Evolutionary conservation across 2,797 vertebrate genomes (phyloP).

Genomic region (Epinephelus awoara): DNA sequence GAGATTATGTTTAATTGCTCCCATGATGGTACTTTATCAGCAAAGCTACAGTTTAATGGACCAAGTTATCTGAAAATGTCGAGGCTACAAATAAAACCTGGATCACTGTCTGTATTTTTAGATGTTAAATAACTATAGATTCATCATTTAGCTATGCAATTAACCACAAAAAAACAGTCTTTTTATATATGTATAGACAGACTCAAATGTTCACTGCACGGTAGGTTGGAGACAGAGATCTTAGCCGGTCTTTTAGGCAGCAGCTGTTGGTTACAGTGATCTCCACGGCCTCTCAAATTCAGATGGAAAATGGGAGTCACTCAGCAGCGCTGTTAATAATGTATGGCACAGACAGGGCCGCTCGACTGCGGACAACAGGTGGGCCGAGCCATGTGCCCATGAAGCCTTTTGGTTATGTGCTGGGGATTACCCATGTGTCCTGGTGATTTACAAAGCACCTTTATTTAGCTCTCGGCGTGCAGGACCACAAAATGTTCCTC

Average conservation of each 20-base stretch:
- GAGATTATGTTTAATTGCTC: background rate
- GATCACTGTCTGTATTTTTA: constrained; percentile 13
- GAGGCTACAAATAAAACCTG: constrained; percentile 4
- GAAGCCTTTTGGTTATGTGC: constrained; percentile 72
- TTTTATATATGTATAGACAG: background rate
- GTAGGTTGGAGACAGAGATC: constrained; percentile 58
- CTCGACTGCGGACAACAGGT: constrained; percentile 83
- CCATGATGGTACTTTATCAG: constrained; percentile 1
- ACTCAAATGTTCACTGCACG: constrained; percentile 11
- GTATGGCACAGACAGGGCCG: constrained; percentile 76
- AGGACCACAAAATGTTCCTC: constrained; percentile 52
- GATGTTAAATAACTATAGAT: background rate
- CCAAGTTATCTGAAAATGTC: background rate
- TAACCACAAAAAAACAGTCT: background rate
- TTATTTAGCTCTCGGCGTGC: constrained; percentile 82
- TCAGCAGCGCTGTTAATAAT: constrained; percentile 82
- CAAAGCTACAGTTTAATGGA: background rate
- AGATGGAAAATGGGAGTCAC: constrained; percentile 83
- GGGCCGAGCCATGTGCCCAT: constrained; percentile 72
- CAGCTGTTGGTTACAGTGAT: constrained; percentile 82
- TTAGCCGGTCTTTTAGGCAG: constrained; percentile 59
- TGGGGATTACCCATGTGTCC: constrained; percentile 81
- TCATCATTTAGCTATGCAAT: constrained; percentile 22
- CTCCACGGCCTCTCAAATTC: constrained; percentile 83
- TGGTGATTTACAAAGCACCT: constrained; percentile 84